Evolutionary conservation across 2,113 vertebrate genomes (phyloP).

Genomic region (Eudorcas thomsonii): DNA sequence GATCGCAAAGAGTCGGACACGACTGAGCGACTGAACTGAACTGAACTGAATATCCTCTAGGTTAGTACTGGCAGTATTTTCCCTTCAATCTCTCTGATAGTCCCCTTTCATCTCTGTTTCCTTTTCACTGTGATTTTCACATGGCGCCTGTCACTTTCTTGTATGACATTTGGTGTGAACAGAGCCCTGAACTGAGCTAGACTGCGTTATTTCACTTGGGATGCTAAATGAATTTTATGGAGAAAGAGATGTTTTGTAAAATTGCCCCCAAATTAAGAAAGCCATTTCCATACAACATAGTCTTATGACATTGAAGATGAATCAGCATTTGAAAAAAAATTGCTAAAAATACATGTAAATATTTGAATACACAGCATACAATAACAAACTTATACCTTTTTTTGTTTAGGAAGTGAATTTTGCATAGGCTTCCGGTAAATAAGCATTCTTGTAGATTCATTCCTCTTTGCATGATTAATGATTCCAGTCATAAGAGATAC

Average conservation of each 20-base stretch:
- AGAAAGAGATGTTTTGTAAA: background rate
- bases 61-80: background rate
- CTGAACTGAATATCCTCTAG: background rate
- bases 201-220: constrained; percentile 12
- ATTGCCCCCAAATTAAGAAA: background rate
- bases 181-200: background rate
- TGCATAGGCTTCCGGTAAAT: background rate
- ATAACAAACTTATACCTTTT: background rate
- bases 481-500: background rate
- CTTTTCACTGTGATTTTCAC: constrained; percentile 15
- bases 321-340: background rate
- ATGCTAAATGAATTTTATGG: background rate
- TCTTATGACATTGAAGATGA: background rate
- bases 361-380: background rate
- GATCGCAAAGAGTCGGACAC: fast-evolving
- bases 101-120: background rate
- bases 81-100: background rate
- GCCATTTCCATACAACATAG: background rate
- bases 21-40: no score
- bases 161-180: background rate
- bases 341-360: background rate
- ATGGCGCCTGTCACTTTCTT: background rate
- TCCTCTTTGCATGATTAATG: constrained; percentile 13
- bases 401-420: constrained; percentile 4
- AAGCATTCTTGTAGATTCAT: background rate